Base-by-base conservation (phyloP, 2,888 invertebrate species). In the Thymelicus lineola region DNA sequence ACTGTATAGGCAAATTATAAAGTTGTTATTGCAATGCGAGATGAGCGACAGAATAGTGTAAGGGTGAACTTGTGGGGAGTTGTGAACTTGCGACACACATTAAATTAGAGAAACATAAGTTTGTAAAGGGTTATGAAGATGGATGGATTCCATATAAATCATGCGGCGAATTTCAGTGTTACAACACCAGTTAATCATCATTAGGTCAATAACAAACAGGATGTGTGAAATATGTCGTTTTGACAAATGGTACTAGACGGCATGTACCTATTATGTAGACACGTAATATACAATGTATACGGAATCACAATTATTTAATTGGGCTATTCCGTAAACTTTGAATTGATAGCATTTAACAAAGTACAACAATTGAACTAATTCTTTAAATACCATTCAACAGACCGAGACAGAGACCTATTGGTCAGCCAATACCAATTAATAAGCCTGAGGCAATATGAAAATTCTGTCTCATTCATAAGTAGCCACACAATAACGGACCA, bases 61-160 rank as follows among this genome's bases (percentile, higher is more conserved):
- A 70, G 35, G 35, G 67, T 61, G 38, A 57, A 61, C 55, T 12
- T 20, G 12, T 12, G 53, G 20, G 9, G 46, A 36, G 59, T 42
- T 55, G 38, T 6, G 42, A 38, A 36, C 55, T 42, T 48, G 73
- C 58, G 70, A 72, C 60, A 68, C 57, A 73, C 73, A 68, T 69
- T 50, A 72, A 74, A 71, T 75, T 83, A 81, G 74, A 77, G 74
- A 71, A 75, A 65, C 3, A 75, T 75, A 75, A 72, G 72, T 75
- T 77, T 76, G 74, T 76, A 72, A 71, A 71, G 74, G 59, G 15
- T 70, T 70, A 58, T 63, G 58, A 59, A 50, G 63, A 63, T 20
- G 64, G 59, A 64, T 65, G 70, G 9, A n/a, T 45, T 42, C 17
- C 35, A 61, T 50, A 50, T 66, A 60, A 60, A 66, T 48, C 53